These are phyloP conservation scores for Leptinotarsa peninsularis DNA, from an alignment of 2,888 invertebrate species.

Conservation along the genomic window DNA sequence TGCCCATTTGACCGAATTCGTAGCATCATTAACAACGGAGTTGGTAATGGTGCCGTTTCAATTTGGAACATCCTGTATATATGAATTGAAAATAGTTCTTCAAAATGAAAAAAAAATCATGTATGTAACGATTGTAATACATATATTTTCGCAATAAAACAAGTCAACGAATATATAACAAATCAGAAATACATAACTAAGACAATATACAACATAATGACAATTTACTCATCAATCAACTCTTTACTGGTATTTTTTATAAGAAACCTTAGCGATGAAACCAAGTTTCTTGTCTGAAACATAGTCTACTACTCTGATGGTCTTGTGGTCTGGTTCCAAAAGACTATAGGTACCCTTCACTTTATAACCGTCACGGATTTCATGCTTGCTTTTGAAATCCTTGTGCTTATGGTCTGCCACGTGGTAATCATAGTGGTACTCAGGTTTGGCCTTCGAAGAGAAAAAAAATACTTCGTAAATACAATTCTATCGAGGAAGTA, in stretches of 20 bases:
- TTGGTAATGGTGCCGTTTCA: too few species aligned
- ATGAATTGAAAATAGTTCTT: too few species aligned
- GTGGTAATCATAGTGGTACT: constrained; percentile 61
- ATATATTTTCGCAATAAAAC: constrained; percentile 58
- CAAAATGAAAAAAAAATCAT: constrained; percentile 3
- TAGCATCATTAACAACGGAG: too few species aligned
- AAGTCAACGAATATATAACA: constrained; percentile 49
- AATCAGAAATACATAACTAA: constrained; percentile 31
- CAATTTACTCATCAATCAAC: constrained; percentile 21
- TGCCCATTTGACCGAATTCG: too few species aligned
- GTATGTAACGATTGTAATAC: too few species aligned
- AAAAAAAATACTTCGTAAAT: too few species aligned
- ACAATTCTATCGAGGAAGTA: too few species aligned
- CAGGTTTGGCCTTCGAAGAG: constrained; percentile 57
- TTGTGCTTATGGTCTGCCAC: constrained; percentile 60
- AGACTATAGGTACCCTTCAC: constrained; percentile 62
- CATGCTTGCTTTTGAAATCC: constrained; percentile 61
- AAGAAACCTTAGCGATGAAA: constrained; percentile 60
- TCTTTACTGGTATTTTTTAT: constrained; percentile 55
- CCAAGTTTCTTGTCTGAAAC: constrained; percentile 60
- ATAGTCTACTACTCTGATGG: constrained; percentile 60
- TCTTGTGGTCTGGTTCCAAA: constrained; percentile 61
- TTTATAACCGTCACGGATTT: constrained; percentile 62
- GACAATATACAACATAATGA: constrained; percentile 32
- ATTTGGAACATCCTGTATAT: too few species aligned